Evolutionary conservation across 2,797 vertebrate genomes (phyloP), one percentile per base, ranked within the genome.

Genomic region (Rhinogobio ventralis): DNA sequence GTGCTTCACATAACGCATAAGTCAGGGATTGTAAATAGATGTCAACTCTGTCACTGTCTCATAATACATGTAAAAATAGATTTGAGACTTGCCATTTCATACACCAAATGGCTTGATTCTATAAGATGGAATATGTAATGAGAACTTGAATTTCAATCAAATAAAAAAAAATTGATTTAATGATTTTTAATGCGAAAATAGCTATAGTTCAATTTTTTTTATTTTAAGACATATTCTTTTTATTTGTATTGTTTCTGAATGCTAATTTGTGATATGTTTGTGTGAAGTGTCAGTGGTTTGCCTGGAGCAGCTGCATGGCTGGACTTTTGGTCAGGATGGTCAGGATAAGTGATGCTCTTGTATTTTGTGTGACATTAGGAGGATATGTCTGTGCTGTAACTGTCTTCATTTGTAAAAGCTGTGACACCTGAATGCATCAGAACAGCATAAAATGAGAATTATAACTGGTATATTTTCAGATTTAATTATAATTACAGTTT

Each of bases 311-410:
- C n/a, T 81, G 36, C 71, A 67, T 28, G 36, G 80, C 83, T 42
- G 11, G 17, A 72, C 15, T 78, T 86, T 86, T 71, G 28, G 28
- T 75, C 3, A n/a, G 8, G 42, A n/a, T 30, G 30, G 39, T 67
- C 2, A n/a, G 8, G 42, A n/a, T 39, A 51, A 67, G 66, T 49
- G 72, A 81, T 60, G 57, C n/a, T 82, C 66, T 33, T 45, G 53
- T 57, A 36, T 78, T 69, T 81, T 79, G 49, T 83, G 23, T 78
- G 28, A 55, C 20, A 84, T 82, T 45, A 25, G 57, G 23, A 81
- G 60, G 68, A 69, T 51, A 77, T 79, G 83, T 86, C 15, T 6
- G 15, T 5, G 60, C 74, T 19, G 74, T 42, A 42, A 55, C 28
- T 74, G 39, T 14, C 20, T n/a, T 9, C 0, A 20, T 42, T 81